Evolutionary conservation across 1,140 invertebrate species (phyloP).

Genomic region (Protaetia brevitarsis): DNA sequence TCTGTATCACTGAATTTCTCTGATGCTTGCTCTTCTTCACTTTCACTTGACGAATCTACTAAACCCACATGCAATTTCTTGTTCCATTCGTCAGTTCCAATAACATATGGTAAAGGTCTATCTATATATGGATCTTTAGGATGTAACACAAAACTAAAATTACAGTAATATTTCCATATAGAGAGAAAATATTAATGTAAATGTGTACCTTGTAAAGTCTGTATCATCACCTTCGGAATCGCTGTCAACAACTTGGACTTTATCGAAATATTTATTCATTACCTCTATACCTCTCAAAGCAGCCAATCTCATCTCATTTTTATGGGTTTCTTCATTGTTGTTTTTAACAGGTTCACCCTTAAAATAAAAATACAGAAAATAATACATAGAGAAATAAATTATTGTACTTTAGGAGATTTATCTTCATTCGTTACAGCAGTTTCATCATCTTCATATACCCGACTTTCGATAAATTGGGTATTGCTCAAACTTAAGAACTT

Average conservation of each 20-base stretch:
- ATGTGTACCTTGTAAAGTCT: constrained; percentile 36
- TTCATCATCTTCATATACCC: constrained; percentile 80
- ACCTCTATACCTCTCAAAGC: constrained; percentile 64
- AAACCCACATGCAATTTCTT: constrained; percentile 72
- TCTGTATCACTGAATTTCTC: constrained; percentile 51
- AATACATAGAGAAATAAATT: not conserved
- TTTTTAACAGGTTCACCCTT: constrained; percentile 32
- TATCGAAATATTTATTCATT: constrained; percentile 67
- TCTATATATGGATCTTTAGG: constrained; percentile 72
- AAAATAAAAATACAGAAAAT: not conserved
- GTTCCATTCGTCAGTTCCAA: constrained; percentile 73
- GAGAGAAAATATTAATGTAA: not conserved
- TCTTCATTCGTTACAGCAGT: constrained; percentile 39
- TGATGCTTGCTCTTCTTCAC: constrained; percentile 50
- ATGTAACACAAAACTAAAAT: constrained; percentile 59
- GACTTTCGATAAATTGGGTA: constrained; percentile 85
- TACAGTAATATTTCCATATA: constrained; percentile 23
- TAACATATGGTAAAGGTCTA: constrained; percentile 73
- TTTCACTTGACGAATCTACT: constrained; percentile 58
- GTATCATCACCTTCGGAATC: constrained; percentile 70
- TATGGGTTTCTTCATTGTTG: constrained; percentile 55
- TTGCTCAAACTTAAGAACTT: constrained; percentile 77
- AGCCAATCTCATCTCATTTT: constrained; percentile 59
- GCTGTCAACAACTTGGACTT: constrained; percentile 62
- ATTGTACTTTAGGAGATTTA: not conserved